Base-by-base conservation (phyloP, 2,113 vertebrate species). In the Cavia aperea region DNA sequence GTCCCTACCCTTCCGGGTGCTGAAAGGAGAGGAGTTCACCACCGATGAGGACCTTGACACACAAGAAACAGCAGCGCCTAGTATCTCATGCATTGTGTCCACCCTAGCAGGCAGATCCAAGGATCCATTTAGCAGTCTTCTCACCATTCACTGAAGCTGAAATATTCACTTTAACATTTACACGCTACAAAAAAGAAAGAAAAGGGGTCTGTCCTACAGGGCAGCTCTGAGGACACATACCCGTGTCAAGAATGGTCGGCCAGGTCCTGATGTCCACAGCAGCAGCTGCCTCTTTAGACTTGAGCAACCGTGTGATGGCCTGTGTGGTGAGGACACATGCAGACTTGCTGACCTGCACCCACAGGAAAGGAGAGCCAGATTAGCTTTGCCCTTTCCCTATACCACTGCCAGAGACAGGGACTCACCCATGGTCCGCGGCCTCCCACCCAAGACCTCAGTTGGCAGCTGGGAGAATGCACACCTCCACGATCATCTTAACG, bases 401-500 rank as follows among this genome's bases (percentile, higher is more conserved):
- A 21, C n/a, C 7, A 68, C 46, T 14, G 29, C 10, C 29, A 79
- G 83, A 33, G 16, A 26, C 49, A 51, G 31, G 18, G 39, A 51
- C 1, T 14, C 65, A 23, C 24, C 21, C 8, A 81, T 33, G 26
- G 10, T 26, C 49, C 7, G 23, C 12, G 81, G 56, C 19, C 12
- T 51, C 63, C 82, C 43, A 6, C 88, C 73, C 36, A 39, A 90
- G 70, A 33, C 43, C 49, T 33, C 2, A 21, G 73, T 43, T 6
- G 8, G 58, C 60, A 62, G 56, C 15, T 26, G 63, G 31, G 51
- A 33, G 26, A 15, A 21, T 31, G 77, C 95, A 0, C 84, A 99
- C 99, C 98, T 99, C 99, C 24, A 99, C 99, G 78, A 99, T 99
- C 99, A 99, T 99, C 97, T 98, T 99, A 97, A 99, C 99, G 1